These are phyloP conservation scores for Mythimna loreyi DNA, from an alignment of 2,888 invertebrate genomes.

Conservation along the genomic window DNA sequence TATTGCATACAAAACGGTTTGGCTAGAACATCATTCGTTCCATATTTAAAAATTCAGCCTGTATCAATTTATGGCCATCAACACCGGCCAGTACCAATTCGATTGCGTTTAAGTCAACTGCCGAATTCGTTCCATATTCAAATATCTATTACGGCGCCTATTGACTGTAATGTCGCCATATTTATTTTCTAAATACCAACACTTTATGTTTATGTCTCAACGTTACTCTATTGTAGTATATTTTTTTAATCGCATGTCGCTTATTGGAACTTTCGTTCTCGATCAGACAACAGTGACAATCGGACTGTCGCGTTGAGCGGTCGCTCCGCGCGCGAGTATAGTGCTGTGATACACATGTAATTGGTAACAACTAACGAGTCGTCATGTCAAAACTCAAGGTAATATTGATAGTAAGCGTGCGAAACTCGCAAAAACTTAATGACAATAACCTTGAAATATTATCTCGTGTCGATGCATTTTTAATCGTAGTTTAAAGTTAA, in stretches of 20 bases:
- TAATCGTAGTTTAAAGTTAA: slow-evolving; percentile 54
- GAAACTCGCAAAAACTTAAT: slow-evolving; percentile 60
- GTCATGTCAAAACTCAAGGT: slow-evolving; percentile 86
- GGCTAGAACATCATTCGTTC: neutral
- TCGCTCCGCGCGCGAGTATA: slow-evolving; percentile 57
- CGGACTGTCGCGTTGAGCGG: slow-evolving; percentile 52
- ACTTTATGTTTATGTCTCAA: slow-evolving; percentile 49
- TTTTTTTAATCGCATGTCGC: slow-evolving; percentile 53
- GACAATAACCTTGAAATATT: slow-evolving; percentile 55
- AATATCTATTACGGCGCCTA: slow-evolving; percentile 47
- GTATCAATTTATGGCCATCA: slow-evolving; percentile 61
- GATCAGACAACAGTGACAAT: slow-evolving; percentile 60
- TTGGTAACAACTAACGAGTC: slow-evolving; percentile 63
- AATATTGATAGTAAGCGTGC: slow-evolving; percentile 71
- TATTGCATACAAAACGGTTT: neutral
- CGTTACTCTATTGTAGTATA: slow-evolving; percentile 24
- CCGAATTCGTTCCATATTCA: slow-evolving; percentile 56
- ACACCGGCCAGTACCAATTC: slow-evolving; percentile 49
- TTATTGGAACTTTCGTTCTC: slow-evolving; percentile 64
- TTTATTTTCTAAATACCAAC: slow-evolving; percentile 49
- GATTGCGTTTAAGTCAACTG: slow-evolving; percentile 23
- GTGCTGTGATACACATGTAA: slow-evolving; percentile 67
- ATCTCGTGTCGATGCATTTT: slow-evolving; percentile 57
- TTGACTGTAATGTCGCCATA: slow-evolving; percentile 41
- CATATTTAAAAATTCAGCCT: slow-evolving; percentile 40